A percentile compares a stretch with the other conserved stretches of the same genome.
Conservation (phyloP, 2,113 vertebrate species). For the Brachionichthys hirsutus region DNA sequence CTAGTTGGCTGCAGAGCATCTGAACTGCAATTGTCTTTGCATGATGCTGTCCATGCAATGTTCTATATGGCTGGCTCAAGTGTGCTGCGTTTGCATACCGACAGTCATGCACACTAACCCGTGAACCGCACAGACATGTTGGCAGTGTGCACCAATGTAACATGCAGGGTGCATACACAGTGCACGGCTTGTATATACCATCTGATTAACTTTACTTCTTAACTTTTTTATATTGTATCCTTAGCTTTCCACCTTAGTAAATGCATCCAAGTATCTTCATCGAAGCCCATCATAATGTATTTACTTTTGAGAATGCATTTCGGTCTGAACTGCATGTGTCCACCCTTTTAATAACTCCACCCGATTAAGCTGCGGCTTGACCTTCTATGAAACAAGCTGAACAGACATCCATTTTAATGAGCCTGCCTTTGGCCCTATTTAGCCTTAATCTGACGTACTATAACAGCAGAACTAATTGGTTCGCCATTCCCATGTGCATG, state of each 20-base stretch:
- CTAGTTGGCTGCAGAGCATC: constrained; percentile 18
- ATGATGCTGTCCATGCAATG: constrained; percentile 48
- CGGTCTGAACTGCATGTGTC: not conserved
- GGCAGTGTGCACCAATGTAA: constrained; percentile 41
- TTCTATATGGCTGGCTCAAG: constrained; percentile 52
- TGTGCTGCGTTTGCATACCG: constrained; percentile 55
- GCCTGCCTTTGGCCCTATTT: constrained; percentile 44
- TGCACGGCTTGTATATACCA: not conserved
- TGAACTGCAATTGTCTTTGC: constrained; percentile 29
- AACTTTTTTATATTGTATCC: too few relatives aligned
- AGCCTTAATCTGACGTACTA: constrained; percentile 51
- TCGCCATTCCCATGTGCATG: constrained; percentile 15
- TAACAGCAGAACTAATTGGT: constrained; percentile 54
- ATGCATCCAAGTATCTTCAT: too few relatives aligned
- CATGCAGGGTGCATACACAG: constrained; percentile 29
- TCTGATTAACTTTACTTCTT: too few relatives aligned
- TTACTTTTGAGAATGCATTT: too few relatives aligned
- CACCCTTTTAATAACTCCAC: not conserved
- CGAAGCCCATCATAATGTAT: too few relatives aligned
- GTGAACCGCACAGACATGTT: constrained; percentile 1
- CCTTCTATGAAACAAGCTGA: constrained; percentile 13
- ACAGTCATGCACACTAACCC: constrained; percentile 15
- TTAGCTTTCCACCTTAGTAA: too few relatives aligned
- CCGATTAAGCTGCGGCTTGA: constrained; percentile 32
- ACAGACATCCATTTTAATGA: constrained; percentile 47